These are phyloP conservation scores for Beroe forskalii DNA, from an alignment of 37 sponge, comb jelly and placozoan genomes.

Conservation along the genomic window DNA sequence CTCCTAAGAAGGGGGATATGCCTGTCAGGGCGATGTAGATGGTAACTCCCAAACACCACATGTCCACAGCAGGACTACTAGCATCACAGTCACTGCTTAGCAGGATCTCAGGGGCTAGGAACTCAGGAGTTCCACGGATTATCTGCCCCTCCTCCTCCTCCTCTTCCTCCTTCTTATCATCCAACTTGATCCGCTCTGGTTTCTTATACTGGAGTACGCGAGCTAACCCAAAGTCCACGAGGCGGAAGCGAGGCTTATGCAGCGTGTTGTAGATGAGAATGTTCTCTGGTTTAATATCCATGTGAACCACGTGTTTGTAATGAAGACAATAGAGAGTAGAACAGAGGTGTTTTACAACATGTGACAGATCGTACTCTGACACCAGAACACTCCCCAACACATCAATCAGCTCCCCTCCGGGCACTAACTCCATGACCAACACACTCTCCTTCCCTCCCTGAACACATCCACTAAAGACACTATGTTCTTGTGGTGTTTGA, in stretches of 20 bases:
- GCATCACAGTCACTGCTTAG: not conserved
- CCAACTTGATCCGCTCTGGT: not conserved
- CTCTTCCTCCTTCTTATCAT: not conserved
- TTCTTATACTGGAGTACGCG: not conserved
- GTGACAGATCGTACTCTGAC: constrained; percentile 46
- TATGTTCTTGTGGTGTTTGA: constrained; percentile 22
- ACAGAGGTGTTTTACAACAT: constrained; percentile 34
- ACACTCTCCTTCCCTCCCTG: not conserved
- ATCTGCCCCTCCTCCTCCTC: not conserved
- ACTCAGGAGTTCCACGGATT: constrained; percentile 44
- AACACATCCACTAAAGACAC: constrained; percentile 4
- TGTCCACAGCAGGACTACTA: constrained; percentile 2
- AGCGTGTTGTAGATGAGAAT: constrained; percentile 12
- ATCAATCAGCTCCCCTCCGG: constrained; percentile 28
- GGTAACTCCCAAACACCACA: constrained; percentile 64
- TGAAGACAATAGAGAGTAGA: constrained; percentile 46
- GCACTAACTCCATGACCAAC: constrained; percentile 1
- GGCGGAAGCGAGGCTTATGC: not conserved
- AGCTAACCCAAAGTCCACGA: constrained; percentile 53
- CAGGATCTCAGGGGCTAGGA: constrained; percentile 39
- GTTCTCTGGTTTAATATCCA: constrained; percentile 63
- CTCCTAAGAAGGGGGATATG: constrained; percentile 35
- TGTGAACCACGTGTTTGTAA: constrained; percentile 56
- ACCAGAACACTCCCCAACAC: not conserved
- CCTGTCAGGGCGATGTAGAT: constrained; percentile 56